Percentiles rank a stretch among this genome's conserved stretches.
These are phyloP conservation scores for Latrodectus hesperus DNA, from an alignment of 2,888 invertebrate genomes.

Conservation along the genomic window DNA sequence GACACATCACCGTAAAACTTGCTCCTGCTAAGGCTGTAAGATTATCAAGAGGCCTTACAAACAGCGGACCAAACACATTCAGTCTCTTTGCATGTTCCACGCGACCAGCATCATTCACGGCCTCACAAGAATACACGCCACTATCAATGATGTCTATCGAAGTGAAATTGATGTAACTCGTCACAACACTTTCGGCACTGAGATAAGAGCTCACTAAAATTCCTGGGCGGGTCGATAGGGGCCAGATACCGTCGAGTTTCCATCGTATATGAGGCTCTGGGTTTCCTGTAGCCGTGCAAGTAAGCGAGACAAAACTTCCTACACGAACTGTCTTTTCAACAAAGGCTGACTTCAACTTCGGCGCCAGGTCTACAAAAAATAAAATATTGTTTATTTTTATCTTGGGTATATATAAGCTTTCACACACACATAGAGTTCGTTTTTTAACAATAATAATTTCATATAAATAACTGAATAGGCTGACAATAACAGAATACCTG, in stretches of 20 bases:
- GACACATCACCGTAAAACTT: conserved; percentile 68
- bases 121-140: conserved; percentile 71
- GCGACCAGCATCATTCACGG: conserved; percentile 70
- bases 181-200: conserved; percentile 48
- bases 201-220: conserved; percentile 66
- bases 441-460: no score
- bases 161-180: conserved; percentile 68
- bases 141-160: conserved; percentile 70
- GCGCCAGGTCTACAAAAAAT: conserved; percentile 73
- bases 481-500: no score
- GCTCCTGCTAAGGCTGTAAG: conserved; percentile 70
- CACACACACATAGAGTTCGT: no score
- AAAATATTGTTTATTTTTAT: neutral
- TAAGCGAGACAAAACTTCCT: conserved; percentile 69
- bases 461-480: no score
- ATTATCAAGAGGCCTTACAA: conserved; percentile 69
- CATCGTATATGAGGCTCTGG: conserved; percentile 71
- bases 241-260: conserved; percentile 70
- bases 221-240: conserved; percentile 66
- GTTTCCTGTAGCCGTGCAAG: conserved; percentile 69
- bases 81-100: conserved; percentile 66
- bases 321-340: conserved; percentile 70
- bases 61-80: conserved; percentile 71
- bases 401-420: no score
- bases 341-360: conserved; percentile 72